Conservation (phyloP, 2,113 vertebrate species). For the Centropus unirufus region DNA sequence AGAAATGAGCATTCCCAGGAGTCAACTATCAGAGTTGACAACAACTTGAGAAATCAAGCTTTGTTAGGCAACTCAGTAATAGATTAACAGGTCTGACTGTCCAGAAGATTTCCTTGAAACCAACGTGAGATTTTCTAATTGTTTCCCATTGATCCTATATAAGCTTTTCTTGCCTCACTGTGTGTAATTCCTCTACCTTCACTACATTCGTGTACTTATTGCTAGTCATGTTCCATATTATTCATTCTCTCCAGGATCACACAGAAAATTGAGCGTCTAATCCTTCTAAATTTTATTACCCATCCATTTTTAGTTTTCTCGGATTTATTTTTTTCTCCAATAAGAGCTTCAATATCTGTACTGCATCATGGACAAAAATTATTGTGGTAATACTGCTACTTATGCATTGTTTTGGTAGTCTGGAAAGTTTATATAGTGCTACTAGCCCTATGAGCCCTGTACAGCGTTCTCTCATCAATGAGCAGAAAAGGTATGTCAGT, state of each 20-base stretch:
- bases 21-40: neutral
- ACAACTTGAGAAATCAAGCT: neutral
- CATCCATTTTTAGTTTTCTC: neutral
- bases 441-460: neutral
- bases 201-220: neutral
- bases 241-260: neutral
- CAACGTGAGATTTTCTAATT: neutral
- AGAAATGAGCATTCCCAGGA: neutral
- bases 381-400: neutral
- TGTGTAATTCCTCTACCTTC: neutral
- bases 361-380: neutral
- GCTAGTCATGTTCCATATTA: neutral
- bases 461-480: neutral
- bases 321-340: accelerated
- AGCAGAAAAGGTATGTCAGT: neutral
- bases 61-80: neutral
- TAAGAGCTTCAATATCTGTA: neutral
- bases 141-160: neutral
- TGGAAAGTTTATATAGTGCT: neutral
- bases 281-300: neutral
- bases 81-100: neutral
- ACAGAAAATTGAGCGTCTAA: neutral
- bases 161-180: neutral
- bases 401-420: neutral
- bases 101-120: neutral